Evolutionary conservation across 2,113 vertebrate species (phyloP).

Genomic region (Empidonax traillii): DNA sequence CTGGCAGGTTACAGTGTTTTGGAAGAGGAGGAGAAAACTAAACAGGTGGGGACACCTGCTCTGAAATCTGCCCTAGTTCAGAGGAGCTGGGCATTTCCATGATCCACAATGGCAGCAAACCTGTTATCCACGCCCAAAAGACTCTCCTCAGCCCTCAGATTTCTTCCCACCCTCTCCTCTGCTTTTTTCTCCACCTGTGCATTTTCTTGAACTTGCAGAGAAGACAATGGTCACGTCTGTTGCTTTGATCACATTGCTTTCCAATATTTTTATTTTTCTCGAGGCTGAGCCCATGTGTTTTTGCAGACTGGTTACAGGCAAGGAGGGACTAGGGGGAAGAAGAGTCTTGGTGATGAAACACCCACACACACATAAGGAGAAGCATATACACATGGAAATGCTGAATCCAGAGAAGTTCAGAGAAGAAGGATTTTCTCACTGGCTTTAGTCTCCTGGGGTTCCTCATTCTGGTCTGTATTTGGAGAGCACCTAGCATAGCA

Average conservation of each 20-base stretch:
- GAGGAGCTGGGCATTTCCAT: background rate
- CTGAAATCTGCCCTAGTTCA: background rate
- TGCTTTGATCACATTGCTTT: background rate
- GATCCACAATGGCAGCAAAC: background rate
- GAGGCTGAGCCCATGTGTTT: background rate
- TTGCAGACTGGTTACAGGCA: background rate
- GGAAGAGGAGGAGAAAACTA: background rate
- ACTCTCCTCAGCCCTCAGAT: background rate
- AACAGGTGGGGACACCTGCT: background rate
- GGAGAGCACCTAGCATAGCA: background rate
- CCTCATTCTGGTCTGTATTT: background rate
- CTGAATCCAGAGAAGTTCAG: background rate
- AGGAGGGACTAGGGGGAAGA: background rate
- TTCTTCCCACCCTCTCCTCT: background rate
- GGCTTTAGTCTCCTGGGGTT: background rate
- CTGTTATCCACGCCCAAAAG: background rate
- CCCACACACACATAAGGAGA: background rate
- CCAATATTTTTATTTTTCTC: background rate
- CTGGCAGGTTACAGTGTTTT: background rate
- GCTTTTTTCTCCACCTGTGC: background rate
- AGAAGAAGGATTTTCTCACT: background rate
- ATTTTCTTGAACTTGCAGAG: background rate
- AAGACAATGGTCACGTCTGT: accelerated
- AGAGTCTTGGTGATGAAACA: background rate
- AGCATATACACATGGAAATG: background rate